Percentiles rank a stretch among this genome's conserved stretches.
Conservation (phyloP, 2,888 invertebrate species). For the Polyploca ridens region DNA sequence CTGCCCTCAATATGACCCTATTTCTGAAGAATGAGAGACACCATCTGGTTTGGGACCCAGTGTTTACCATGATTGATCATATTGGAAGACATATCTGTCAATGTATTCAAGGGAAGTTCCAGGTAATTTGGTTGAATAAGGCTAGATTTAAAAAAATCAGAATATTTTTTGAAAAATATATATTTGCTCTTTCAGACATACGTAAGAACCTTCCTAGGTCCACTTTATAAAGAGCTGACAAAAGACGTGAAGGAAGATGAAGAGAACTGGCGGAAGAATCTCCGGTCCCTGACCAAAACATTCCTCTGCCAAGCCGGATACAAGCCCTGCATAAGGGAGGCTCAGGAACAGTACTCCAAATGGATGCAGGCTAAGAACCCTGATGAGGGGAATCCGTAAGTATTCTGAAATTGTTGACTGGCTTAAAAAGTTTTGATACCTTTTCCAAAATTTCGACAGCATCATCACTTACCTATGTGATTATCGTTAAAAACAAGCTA, state of each 20-base stretch:
- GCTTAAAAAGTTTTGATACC: too few species aligned
- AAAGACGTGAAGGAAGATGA: conserved; percentile 80
- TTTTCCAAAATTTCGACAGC: too few species aligned
- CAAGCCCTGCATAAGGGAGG: conserved; percentile 90
- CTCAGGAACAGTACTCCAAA: conserved; percentile 88
- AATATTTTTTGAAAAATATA: too few species aligned
- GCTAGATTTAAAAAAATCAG: too few species aligned
- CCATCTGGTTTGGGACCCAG: conserved; percentile 92
- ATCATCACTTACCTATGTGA: too few species aligned
- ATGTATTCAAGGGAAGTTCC: conserved; percentile 88
- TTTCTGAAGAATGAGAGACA: conserved; percentile 90
- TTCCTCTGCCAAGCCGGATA: conserved; percentile 91
- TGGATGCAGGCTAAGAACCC: conserved; percentile 91
- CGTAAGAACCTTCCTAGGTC: conserved; percentile 87
- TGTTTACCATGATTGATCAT: conserved; percentile 93
- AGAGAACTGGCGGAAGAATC: conserved; percentile 87
- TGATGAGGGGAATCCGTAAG: conserved; percentile 92
- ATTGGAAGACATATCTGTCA: conserved; percentile 88
- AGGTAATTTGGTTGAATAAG: conserved; percentile 74
- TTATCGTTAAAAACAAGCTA: too few species aligned
- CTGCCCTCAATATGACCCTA: conserved; percentile 91
- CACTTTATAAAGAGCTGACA: conserved; percentile 88
- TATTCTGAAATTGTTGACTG: conserved; percentile 29
- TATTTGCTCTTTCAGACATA: conserved; percentile 83
- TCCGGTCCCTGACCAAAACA: conserved; percentile 87